Evolutionary conservation across 2,888 invertebrate species (phyloP).

Genomic region (Polyploca ridens): DNA sequence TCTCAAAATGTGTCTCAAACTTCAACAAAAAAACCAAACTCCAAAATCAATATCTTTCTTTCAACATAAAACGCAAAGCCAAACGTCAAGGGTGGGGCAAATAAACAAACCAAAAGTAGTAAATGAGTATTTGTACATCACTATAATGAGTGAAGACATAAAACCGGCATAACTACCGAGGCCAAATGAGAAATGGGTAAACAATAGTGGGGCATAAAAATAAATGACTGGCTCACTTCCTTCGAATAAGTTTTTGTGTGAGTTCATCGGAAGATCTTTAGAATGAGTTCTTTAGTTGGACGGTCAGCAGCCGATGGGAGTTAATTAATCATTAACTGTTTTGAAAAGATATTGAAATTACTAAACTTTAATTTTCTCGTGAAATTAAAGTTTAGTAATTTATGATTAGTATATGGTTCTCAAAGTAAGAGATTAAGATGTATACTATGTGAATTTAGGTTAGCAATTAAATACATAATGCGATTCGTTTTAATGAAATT

Average conservation of each 20-base stretch:
- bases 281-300: conserved; percentile 71
- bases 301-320: conserved; percentile 43
- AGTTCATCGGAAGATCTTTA: conserved; percentile 82
- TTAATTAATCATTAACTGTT: conserved; percentile 18
- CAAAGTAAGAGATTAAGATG: too few species aligned
- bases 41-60: conserved; percentile 1
- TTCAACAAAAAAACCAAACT: not conserved
- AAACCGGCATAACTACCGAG: conserved; percentile 40
- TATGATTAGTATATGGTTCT: too few species aligned
- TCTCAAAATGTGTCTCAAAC: too few species aligned
- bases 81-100: conserved; percentile 20
- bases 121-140: conserved; percentile 40
- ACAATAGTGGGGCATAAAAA: conserved; percentile 79
- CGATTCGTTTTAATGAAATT: too few species aligned
- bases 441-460: too few species aligned
- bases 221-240: conserved; percentile 73
- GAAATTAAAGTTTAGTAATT: too few species aligned
- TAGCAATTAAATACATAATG: too few species aligned
- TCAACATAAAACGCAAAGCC: conserved; percentile 23
- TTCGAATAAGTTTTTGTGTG: conserved; percentile 77
- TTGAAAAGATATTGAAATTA: not conserved
- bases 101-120: conserved; percentile 30
- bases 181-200: conserved; percentile 76
- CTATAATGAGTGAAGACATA: conserved; percentile 40
- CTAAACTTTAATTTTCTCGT: too few species aligned